These are phyloP conservation scores for Dicaeum eximium DNA, from an alignment of 2,113 vertebrate species.

Conservation along the genomic window DNA sequence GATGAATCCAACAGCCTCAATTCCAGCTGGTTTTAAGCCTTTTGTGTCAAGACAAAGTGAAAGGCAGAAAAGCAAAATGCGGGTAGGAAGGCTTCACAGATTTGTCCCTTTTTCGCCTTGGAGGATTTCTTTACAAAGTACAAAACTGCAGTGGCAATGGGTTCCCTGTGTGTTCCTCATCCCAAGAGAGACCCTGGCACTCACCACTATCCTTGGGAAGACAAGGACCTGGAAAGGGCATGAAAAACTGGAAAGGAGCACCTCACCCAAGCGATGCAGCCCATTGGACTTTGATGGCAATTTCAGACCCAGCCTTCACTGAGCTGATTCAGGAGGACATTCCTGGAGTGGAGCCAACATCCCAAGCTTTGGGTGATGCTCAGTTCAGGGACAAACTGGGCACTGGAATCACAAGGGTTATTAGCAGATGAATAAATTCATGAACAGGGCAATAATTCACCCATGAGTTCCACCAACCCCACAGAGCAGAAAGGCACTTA, in stretches of 20 bases:
- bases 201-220: not conserved
- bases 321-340: rapidly evolving
- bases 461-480: rapidly evolving
- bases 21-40: not conserved
- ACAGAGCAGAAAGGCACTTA: not conserved
- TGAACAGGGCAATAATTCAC: not conserved
- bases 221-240: not conserved
- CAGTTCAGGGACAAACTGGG: not conserved
- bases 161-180: not conserved
- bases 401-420: not conserved
- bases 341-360: rapidly evolving
- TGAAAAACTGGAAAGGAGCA: not conserved
- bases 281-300: not conserved
- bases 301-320: not conserved
- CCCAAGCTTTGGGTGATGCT: not conserved
- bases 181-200: not conserved
- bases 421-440: not conserved
- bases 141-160: not conserved
- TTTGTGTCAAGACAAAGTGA: not conserved
- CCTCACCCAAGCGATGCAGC: not conserved
- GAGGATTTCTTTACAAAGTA: not conserved
- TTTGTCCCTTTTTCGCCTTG: not conserved
- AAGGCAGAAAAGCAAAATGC: not conserved
- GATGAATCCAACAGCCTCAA: not conserved
- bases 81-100: not conserved